Conservation (phyloP, 2,113 vertebrate species). For the Semnornis frantzii region DNA sequence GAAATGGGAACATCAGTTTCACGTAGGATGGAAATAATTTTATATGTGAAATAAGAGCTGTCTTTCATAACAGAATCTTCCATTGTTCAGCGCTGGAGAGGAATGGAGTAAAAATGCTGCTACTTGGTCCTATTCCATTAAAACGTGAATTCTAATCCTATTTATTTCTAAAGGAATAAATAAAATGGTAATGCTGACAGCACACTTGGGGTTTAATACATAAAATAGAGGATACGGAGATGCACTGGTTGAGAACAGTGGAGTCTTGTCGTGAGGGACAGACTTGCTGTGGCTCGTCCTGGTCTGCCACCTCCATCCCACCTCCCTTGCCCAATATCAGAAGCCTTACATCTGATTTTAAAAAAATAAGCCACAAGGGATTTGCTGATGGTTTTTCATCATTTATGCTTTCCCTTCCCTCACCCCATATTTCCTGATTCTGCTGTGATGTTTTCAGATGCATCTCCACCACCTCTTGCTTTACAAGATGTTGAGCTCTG, state of each 20-base stretch:
- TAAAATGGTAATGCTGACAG: not conserved
- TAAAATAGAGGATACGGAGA: not conserved
- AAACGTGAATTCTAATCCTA: not conserved
- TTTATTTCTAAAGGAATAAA: not conserved
- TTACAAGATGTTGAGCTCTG: not conserved
- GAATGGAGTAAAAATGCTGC: not conserved
- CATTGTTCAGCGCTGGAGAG: not conserved
- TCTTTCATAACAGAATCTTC: not conserved
- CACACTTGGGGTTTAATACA: not conserved
- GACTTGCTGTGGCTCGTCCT: not conserved
- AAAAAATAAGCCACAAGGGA: not conserved
- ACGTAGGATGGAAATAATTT: not conserved
- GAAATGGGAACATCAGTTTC: not conserved
- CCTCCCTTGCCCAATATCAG: not conserved
- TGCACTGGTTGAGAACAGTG: not conserved
- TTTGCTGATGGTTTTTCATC: not conserved
- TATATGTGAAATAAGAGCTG: not conserved
- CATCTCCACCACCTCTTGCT: not conserved
- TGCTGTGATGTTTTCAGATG: not conserved
- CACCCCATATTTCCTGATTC: accelerated
- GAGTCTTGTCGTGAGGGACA: accelerated
- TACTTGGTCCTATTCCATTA: not conserved
- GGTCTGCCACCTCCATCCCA: not conserved
- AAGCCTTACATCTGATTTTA: not conserved
- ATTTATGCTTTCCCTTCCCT: not conserved